Evolutionary conservation across 2,797 vertebrate species (phyloP), one percentile per base, ranked within the genome.

Genomic region (Spinus pinus): DNA sequence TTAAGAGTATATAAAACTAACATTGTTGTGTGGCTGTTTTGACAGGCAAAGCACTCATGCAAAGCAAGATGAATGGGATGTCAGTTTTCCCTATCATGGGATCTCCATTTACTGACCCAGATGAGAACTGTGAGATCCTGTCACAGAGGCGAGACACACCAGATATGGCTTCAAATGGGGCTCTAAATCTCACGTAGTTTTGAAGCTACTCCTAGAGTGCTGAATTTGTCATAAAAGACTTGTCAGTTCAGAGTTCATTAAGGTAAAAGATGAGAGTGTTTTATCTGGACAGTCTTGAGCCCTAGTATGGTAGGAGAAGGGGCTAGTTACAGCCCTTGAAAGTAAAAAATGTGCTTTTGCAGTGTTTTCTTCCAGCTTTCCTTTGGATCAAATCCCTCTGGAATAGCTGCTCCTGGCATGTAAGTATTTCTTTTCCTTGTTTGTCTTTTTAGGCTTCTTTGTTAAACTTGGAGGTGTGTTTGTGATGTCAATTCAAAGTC

Each of bases 61-160:
- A 97, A 96, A 97, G 88, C 96, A 98, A 98, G 98, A 99, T 98
- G 98, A 98, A 99, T 99, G 98, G 97, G 97, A 98, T 98, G 98
- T 98, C 98, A 96, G 97, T 79, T 97, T 98, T 97, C 94, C 97
- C 96, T 98, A 97, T 98, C 98, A 97, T 98, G 98, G 98, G 97
- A 98, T 97, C 97, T 97, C 97, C 96, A 98, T 98, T 98, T 98
- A 98, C 97, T 97, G 97, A 97, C 98, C 98, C 96, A 98, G 98
- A 98, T 98, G 97, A 98, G 95, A 96, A 97, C 95, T 94, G 96
- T 96, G 93, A 90, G 88, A 98, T 97, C 97, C 97, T 97, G 96
- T 98, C 98, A 98, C 95, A 94, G 86, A 96, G 77, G 84, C 18
- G 1, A 97, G 94, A 97, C 90, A 96, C 84, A 86, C 79, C 82